These are phyloP conservation scores for Telmatherina bonti DNA, from an alignment of 2,797 vertebrate species.

Conservation along the genomic window DNA sequence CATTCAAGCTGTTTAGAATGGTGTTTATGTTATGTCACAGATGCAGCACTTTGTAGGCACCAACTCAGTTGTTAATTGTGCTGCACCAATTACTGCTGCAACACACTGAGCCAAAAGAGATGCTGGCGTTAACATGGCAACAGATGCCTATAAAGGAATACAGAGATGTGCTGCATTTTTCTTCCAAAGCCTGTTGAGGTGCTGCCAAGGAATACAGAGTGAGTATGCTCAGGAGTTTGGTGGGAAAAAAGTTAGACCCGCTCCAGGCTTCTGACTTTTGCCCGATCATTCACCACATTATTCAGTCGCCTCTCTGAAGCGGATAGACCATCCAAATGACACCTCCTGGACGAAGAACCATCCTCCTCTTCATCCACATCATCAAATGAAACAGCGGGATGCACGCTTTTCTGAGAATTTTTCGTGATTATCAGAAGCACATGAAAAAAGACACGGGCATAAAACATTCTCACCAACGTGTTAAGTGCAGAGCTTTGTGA, in stretches of 20 bases:
- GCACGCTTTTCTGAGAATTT: slow-evolving; percentile 89
- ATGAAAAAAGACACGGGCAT: not conserved
- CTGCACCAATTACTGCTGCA: not conserved
- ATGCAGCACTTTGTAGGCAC: not conserved
- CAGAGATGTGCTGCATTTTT: too few species aligned
- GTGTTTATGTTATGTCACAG: not conserved
- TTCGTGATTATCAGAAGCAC: slow-evolving; percentile 80
- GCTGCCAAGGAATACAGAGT: too few species aligned
- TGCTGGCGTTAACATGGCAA: too few species aligned
- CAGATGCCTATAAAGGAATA: too few species aligned
- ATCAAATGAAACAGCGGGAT: slow-evolving; percentile 73
- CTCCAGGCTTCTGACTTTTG: slow-evolving; percentile 6
- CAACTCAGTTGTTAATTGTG: not conserved
- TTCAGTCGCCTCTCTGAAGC: slow-evolving; percentile 82
- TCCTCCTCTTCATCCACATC: slow-evolving; percentile 21
- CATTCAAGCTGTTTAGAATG: not conserved
- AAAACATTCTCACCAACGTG: too few species aligned
- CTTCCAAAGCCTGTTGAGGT: too few species aligned
- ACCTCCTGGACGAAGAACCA: slow-evolving; percentile 81
- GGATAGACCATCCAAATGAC: slow-evolving; percentile 82
- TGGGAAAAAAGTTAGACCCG: not conserved
- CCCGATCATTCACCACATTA: slow-evolving; percentile 83
- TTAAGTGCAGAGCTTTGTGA: not conserved
- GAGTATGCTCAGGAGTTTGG: too few species aligned
- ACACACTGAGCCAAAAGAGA: too few species aligned